Evolutionary conservation across 2,113 vertebrate species (phyloP), one percentile per base, ranked within the genome.

Genomic region (Benitochromis conjunctus): DNA sequence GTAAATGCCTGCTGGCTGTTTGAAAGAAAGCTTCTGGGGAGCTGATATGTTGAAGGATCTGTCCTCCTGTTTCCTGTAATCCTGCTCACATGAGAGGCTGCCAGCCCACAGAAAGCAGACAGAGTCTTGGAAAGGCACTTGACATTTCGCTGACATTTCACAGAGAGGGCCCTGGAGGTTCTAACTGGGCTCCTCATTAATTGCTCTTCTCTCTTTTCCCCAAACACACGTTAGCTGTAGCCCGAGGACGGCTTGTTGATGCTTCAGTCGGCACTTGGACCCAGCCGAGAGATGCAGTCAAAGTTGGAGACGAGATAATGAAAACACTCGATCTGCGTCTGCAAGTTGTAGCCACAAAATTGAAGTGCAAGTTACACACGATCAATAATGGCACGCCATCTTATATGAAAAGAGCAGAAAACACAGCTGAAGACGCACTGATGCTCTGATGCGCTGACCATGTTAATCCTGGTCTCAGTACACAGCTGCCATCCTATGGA

Each of bases 111-210:
- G 82, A 90, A 80, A 51, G 87, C 81, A 86, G 87, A 69, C 83
- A 79, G 81, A 87, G 78, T 90, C 86, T 91, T 85, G 86, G 82
- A 94, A 93, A 91, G 80, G 85, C 90, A 88, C 86, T 94, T 96
- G 95, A 95, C 94, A 95, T 95, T 96, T 95, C 84, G 54, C 81
- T 95, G 93, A 86, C 92, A 94, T 95, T 94, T 93, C 81, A 83
- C 69, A 86, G 56, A 86, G 56, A 80, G 24, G 80, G 80, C 89
- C 90, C 91, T 18, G 29, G 88, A 91, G 92, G 83, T 48, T 88
- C 58, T 79, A 69, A 86, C 91, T 48, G 77, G 79, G 84, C 76
- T 91, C 82, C 91, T 94, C 84, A 88, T 93, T 92, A 91, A 91
- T 83, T 86, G 86, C 64, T 62, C 18, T 57, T 46, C 71, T 83